Evolutionary conservation across 2,797 vertebrate species (phyloP).

Genomic region (Pyrocephalus nanus): DNA sequence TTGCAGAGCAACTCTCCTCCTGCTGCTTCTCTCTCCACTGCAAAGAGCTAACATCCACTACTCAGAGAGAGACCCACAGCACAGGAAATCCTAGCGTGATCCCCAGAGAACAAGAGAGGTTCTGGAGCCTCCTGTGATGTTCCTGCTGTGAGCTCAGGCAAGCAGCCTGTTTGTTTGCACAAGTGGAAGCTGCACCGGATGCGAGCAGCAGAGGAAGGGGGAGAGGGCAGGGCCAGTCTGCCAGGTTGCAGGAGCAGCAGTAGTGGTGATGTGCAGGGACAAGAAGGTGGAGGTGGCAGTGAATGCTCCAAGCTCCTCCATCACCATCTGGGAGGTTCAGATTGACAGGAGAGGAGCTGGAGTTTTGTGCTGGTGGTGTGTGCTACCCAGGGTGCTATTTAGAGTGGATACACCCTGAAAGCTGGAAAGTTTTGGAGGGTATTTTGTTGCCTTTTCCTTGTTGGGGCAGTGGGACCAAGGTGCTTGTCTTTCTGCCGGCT

Average conservation of each 20-base stretch:
- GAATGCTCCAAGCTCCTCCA: background rate
- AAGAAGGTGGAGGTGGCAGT: background rate
- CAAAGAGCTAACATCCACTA: background rate
- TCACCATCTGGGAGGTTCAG: background rate
- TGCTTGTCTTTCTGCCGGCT: background rate
- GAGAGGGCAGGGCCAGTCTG: background rate
- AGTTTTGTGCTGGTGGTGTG: background rate
- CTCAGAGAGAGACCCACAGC: background rate
- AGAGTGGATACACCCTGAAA: background rate
- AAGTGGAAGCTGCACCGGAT: background rate
- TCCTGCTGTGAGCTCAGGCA: background rate
- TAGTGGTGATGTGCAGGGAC: background rate
- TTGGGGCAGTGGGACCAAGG: rapidly evolving
- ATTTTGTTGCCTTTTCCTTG: background rate
- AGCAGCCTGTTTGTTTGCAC: background rate
- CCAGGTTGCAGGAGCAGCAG: background rate
- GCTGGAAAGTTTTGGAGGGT: background rate
- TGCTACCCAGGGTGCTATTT: background rate
- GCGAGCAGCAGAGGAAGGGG: rapidly evolving
- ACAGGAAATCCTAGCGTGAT: conserved; percentile 1
- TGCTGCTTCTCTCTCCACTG: background rate
- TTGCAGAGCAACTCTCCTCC: background rate
- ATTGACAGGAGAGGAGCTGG: background rate
- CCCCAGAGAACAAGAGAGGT: background rate
- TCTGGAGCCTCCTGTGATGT: background rate